phyloP scores from a whole-genome alignment of 2,888 invertebrate species.

The Orthosia gracilis region DNA sequence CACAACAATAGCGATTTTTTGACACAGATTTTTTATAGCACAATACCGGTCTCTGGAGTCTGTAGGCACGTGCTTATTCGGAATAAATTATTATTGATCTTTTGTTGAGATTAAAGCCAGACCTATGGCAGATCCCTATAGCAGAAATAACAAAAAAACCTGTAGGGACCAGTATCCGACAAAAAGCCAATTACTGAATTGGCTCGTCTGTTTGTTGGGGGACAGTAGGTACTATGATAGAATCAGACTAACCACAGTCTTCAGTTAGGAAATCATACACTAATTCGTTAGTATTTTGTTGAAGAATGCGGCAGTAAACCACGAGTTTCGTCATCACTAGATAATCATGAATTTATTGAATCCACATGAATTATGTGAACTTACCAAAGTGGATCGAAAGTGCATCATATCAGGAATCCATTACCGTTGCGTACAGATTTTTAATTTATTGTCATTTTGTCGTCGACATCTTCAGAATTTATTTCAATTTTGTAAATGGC shows the following conservation, averaged over 20 bases:
- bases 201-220: neutral
- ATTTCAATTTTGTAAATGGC: conserved; percentile 52
- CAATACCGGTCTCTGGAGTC: conserved; percentile 8
- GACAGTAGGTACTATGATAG: neutral
- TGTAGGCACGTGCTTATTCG: conserved; percentile 17
- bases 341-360: conserved; percentile 62
- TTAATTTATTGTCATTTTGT: conserved; percentile 64
- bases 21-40: conserved; percentile 34
- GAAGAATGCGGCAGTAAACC: conserved; percentile 39
- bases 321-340: conserved; percentile 54
- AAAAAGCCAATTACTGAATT: neutral
- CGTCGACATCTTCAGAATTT: conserved; percentile 52
- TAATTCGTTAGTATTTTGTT: conserved; percentile 15
- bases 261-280: neutral
- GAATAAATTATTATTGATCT: neutral
- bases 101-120: neutral
- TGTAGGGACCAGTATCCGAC: neutral
- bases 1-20: conserved; percentile 13
- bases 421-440: conserved; percentile 60
- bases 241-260: neutral
- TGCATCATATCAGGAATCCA: conserved; percentile 67
- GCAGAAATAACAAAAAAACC: neutral
- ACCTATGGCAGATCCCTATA: neutral
- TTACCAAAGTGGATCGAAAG: conserved; percentile 68
- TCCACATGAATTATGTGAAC: conserved; percentile 58